Evolutionary conservation across 2,113 vertebrate species (phyloP), one percentile per base, ranked within the genome.

Genomic region (Thinocorus orbignyianus): DNA sequence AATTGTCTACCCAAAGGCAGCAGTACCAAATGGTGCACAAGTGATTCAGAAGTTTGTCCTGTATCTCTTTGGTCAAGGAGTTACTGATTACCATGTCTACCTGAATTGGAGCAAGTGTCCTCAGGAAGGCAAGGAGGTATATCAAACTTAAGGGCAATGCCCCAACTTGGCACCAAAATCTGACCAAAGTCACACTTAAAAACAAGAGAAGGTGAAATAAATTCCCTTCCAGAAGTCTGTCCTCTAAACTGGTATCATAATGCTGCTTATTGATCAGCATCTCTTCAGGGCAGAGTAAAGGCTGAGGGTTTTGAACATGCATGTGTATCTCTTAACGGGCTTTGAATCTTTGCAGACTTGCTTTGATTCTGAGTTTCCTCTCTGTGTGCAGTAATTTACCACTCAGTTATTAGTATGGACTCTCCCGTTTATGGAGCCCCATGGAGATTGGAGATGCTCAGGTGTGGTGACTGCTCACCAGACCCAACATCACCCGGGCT

Each of bases 371-470:
- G 33, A 41, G n/a, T 37, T 78, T 49, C 52, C 28, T 25, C 39
- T 55, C 55, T 3, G 6, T 15, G 7, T n/a, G 26, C 3, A 2
- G 52, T 2, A 9, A 41, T 46, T 42, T 25, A 31, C 30, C 6
- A 0, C 31, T 35, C 48, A 15, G 20, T 10, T 64, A 25, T 55
- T 8, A 0, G 7, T 9, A 7, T 7, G 57, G 22, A 7, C 31
- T 57, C 81, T 79, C 61, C 57, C 12, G 5, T 35, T 76, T 9
- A 10, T 41, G 30, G 46, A 57, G 37, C 31, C 31, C 49, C 0
- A 0, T 16, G 88, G 78, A 33, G 1, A 0, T 13, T 16, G 88
- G 78, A 33, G 1, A 0, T 15, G 51, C 28, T 62, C 8, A 6
- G 31, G 66, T 39, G 28, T 28, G 1, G 0, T 13, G 25, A 12